Percentiles rank a stretch among this genome's conserved stretches.
phyloP scores from a whole-genome alignment of 2,888 invertebrate species.

The Hymenopus coronatus region DNA sequence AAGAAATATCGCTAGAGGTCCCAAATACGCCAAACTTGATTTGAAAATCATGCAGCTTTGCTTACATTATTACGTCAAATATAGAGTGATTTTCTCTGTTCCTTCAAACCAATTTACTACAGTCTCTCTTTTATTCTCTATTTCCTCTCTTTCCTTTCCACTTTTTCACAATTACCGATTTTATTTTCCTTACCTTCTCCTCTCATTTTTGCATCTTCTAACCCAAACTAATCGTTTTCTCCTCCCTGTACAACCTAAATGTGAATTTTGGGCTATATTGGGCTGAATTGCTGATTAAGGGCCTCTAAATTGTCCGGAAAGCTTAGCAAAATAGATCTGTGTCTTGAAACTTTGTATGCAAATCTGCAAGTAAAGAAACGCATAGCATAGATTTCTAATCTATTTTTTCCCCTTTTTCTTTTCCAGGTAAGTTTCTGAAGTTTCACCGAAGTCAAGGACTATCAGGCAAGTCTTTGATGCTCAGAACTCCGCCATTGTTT shows the following conservation, averaged over 20 bases:
- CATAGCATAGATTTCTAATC: not conserved
- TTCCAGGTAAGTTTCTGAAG: not conserved
- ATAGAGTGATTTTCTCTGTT: too few relatives aligned
- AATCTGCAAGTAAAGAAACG: too few relatives aligned
- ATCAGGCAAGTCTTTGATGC: not conserved
- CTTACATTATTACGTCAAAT: too few relatives aligned
- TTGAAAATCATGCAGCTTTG: too few relatives aligned
- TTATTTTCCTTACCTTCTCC: not conserved
- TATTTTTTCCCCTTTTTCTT: not conserved
- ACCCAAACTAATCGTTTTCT: not conserved
- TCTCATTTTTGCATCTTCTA: not conserved
- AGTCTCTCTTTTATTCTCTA: not conserved
- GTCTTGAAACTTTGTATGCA: too few relatives aligned
- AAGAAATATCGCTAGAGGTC: too few relatives aligned
- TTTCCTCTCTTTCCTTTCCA: not conserved
- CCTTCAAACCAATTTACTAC: too few relatives aligned
- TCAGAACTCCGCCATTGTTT: not conserved
- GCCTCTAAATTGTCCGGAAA: not conserved
- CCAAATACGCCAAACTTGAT: too few relatives aligned
- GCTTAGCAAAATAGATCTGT: too few relatives aligned
- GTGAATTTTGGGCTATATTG: too few relatives aligned
- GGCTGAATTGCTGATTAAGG: not conserved
- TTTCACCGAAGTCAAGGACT: not conserved
- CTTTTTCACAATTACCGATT: too few relatives aligned
- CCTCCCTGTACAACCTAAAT: not conserved